phyloP scores from a whole-genome alignment of 2,888 invertebrate species.

The Seladonia tumulorum region DNA sequence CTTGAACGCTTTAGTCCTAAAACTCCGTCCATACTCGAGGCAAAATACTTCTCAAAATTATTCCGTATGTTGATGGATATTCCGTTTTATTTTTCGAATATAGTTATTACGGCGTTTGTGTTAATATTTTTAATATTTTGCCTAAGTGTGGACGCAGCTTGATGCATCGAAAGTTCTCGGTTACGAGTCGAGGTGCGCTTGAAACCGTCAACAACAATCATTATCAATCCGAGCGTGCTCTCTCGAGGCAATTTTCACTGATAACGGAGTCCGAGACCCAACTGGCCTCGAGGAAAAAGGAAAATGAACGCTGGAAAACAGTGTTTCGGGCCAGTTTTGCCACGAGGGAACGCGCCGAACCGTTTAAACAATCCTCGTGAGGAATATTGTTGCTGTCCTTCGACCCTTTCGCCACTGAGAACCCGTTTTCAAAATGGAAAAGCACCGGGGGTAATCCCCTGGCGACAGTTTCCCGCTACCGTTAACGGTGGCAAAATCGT shows the following conservation, averaged over 20 bases:
- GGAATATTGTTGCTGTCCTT: constrained; percentile 27
- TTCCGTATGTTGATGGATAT: not conserved
- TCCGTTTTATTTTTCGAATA: not conserved
- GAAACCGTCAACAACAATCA: constrained; percentile 26
- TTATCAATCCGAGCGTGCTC: constrained; percentile 15
- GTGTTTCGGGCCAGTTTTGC: constrained; percentile 13
- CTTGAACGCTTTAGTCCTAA: constrained; percentile 19
- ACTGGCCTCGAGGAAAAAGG: not conserved
- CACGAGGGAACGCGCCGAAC: not conserved
- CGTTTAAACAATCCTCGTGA: constrained; percentile 16
- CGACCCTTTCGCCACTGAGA: constrained; percentile 21
- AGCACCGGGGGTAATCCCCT: not conserved
- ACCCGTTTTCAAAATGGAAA: not conserved
- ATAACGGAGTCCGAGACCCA: not conserved
- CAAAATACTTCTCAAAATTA: not conserved
- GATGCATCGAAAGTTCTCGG: constrained; percentile 5
- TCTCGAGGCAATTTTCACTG: not conserved
- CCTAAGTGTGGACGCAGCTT: constrained; percentile 6
- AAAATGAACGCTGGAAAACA: not conserved
- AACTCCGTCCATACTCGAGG: constrained; percentile 16
- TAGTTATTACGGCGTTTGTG: not conserved
- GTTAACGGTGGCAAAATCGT: not conserved
- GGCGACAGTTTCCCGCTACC: not conserved
- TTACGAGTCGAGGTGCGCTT: constrained; percentile 25
- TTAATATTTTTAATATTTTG: not conserved